Evolutionary conservation across 1,140 invertebrate species (phyloP), one percentile per base, ranked within the genome.

Genomic region (Drosophila ficusphila): DNA sequence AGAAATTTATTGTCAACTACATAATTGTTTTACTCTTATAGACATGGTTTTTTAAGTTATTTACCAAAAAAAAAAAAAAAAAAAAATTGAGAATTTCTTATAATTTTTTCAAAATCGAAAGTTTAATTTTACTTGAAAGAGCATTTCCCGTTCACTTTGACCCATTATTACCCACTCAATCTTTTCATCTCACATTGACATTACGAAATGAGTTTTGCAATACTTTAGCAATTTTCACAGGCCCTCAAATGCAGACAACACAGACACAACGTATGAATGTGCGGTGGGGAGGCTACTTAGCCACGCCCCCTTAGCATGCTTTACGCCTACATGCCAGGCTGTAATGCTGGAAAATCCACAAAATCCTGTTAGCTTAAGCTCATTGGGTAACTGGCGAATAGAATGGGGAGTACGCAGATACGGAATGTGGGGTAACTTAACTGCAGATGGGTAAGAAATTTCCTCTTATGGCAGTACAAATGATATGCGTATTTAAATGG

Each of bases 401-500:
- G 23, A 16, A 48, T 46, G 46, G 47, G 36, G 11, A 8, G 3
- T 23, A 21, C 16, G 9, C 25, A 33, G 31, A 44, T 38, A 46
- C 42, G 31, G 42, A 14, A 25, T 65, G 19, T 39, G 61, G 25
- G 33, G 39, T 33, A 16, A 33, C n/a, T 47, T 16, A 27, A 18
- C 52, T n/a, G 23, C 9, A 27, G 8, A 29, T 39, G 57, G 53
- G 16, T 12, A 41, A 5, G 62, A 39, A 18, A n/a, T 19, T 60
- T 12, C 27, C 25, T 34, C 47, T 29, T 54, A 47, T 38, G 49
- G 23, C 23, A 46, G 60, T 68, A 72, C 71, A 76, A 85, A 85
- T 65, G 81, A 85, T 76, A 86, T 86, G 72, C 76, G 81, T 68
- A 79, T 86, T 85, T 85, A 86, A 79, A 79, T 71, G 81, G 52